A percentile compares a stretch with the other conserved stretches of the same genome.
Evolutionary conservation across 2,888 invertebrate species (phyloP).

Genomic region (Meandrusa payeni): DNA sequence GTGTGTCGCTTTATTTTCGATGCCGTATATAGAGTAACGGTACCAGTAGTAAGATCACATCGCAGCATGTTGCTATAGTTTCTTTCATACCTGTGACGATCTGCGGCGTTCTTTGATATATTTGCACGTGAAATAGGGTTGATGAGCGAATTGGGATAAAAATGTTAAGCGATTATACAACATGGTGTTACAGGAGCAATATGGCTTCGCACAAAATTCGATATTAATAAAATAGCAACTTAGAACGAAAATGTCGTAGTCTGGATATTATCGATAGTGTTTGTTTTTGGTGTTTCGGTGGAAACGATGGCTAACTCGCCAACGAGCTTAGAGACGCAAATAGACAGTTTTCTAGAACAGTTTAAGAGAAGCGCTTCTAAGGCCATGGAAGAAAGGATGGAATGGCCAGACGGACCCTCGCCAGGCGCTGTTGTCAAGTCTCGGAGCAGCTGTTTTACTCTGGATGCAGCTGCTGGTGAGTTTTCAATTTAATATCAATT

Average conservation of each 20-base stretch:
- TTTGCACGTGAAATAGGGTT: conserved; percentile 51
- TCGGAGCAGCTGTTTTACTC: conserved; percentile 73
- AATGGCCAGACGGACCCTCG: conserved; percentile 74
- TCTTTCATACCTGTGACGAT: conserved; percentile 54
- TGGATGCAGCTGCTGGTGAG: conserved; percentile 69
- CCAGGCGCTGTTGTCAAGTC: conserved; percentile 71
- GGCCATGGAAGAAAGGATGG: conserved; percentile 84
- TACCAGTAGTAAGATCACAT: conserved; percentile 73
- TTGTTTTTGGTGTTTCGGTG: conserved; percentile 76
- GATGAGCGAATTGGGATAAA: conserved; percentile 56
- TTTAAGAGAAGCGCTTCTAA: conserved; percentile 89
- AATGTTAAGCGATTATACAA: conserved; percentile 42
- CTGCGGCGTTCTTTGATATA: conserved; percentile 61
- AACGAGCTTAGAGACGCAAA: conserved; percentile 89
- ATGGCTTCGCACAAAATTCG: conserved; percentile 19
- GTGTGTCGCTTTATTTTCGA: conserved; percentile 76
- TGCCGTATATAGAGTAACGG: conserved; percentile 65
- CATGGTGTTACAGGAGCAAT: conserved; percentile 21
- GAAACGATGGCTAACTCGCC: conserved; percentile 83
- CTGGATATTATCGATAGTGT: conserved; percentile 57
- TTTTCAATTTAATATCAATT: conserved; percentile 24
- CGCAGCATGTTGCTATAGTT: conserved; percentile 52
- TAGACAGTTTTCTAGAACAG: conserved; percentile 91
- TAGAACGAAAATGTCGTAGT: conserved; percentile 51
- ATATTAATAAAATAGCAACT: conserved; percentile 34